Base-by-base conservation (phyloP, 2,113 vertebrate species). In the Stictonetta naevosa region DNA sequence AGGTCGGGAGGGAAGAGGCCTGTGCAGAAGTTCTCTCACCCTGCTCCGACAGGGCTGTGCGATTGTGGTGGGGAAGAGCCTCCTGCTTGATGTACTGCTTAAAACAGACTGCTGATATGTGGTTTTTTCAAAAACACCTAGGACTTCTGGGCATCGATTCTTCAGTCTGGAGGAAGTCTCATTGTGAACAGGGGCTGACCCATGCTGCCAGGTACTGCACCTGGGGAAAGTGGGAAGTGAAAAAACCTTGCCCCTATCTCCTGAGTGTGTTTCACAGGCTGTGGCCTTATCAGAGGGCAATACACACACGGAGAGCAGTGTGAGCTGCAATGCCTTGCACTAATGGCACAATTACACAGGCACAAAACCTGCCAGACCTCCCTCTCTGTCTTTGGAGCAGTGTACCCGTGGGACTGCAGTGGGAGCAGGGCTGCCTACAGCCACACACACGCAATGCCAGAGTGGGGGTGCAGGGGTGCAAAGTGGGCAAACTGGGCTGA, bases 241-340 rank as follows among this genome's bases (percentile, higher is more conserved):
- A 44, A 52, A 79, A 31, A 29, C 28, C 33, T 13, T 13, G 5
- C 19, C 42, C 36, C 29, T 55, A 5, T 29, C 42, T 68, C 52
- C 34, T 64, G 21, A 10, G 38, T 0, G 0, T 48, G 7, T 60
- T 77, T 42, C 20, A 8, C n/a, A 44, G 19, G 44, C 56, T 79
- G 40, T 19, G 72, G 69, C 48, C 0, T 0, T 28, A 8, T 6
- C 31, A 33, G 59, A 33, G n/a, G 12, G 44, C n/a, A 48, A 55
- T 7, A n/a, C n/a, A 15, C 48, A n/a, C 5, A 1, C 0, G 0
- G 6, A 4, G 59, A 14, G 36, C 42, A 28, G 5, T 0, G 1
- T 13, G 31, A 77, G 50, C 33, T 20, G 20, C 19, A n/a, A n/a
- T n/a, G 31, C 19, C 8, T 59, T 59, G 23, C 13, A 14, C n/a